Evolutionary conservation across 2,888 invertebrate genomes (phyloP).

Genomic region (Drosophila demipolita): DNA sequence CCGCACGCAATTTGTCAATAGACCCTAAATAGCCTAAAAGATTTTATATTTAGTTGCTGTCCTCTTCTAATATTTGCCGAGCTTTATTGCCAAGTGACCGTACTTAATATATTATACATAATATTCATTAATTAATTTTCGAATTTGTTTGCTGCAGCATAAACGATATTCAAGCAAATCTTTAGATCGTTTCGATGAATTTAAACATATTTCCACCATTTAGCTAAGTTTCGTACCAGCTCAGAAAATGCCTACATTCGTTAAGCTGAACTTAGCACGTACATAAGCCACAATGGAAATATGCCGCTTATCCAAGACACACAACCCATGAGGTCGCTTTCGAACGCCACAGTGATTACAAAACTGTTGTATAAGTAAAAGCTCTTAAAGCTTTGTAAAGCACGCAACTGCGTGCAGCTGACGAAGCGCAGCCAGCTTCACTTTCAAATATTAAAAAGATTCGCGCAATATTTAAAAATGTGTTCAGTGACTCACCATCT

Average conservation of each 20-base stretch:
- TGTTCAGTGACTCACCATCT: slow-evolving; percentile 54
- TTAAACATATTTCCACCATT: neutral
- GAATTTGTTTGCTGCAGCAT: neutral
- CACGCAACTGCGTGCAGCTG: slow-evolving; percentile 1
- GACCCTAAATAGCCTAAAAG: slow-evolving; percentile 48
- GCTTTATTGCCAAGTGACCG: neutral
- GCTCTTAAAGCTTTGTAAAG: slow-evolving; percentile 1
- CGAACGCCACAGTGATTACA: neutral
- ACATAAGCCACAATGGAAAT: neutral
- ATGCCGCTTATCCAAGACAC: slow-evolving; percentile 26
- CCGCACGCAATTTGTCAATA: slow-evolving; percentile 63
- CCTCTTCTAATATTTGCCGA: slow-evolving; percentile 35
- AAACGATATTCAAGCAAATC: slow-evolving; percentile 8
- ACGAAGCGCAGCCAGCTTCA: slow-evolving; percentile 21
- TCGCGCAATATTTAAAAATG: slow-evolving; percentile 18
- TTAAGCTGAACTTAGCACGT: neutral
- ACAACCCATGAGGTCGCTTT: too few relatives aligned
- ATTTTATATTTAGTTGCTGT: slow-evolving; percentile 13
- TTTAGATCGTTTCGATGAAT: neutral
- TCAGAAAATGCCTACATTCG: neutral
- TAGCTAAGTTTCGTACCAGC: slow-evolving; percentile 1
- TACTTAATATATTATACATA: neutral
- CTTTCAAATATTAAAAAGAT: neutral
- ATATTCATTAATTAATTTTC: neutral
- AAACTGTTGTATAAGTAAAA: slow-evolving; percentile 18